Base-by-base conservation (phyloP, 2,113 vertebrate genomes). In the Copsychus sechellarum region DNA sequence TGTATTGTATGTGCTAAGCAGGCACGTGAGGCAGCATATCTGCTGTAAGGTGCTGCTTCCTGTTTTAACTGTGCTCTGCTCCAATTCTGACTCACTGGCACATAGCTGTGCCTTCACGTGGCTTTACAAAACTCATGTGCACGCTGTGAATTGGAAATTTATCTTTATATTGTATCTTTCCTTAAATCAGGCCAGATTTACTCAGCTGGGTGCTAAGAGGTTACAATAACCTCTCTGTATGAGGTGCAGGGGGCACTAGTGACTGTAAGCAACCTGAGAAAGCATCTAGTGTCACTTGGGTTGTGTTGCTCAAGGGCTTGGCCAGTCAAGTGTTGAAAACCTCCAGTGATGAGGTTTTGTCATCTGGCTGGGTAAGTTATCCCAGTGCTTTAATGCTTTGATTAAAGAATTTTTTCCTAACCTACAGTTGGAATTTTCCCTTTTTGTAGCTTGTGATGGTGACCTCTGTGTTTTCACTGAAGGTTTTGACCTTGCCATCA, bases 1-100 rank as follows among this genome's bases (percentile, higher is more conserved):
- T 40, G 9, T 33, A 31, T 84, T 48, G 67, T 9, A 22, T 24
- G 57, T 40, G 18, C 5, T 45, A n/a, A 34, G 60, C 2, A 1
- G 82, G 34, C 40, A 1, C 0, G 5, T 0, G 2, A 19, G 25
- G 25, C 36, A 61, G 36, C 3, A 0, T 40, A 7, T 67, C 29
- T 56, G 20, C 36, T 84, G 3, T 33, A 31, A 51, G 81, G 69
- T 51, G 20, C 51, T 0, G 9, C 51, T 85, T 51, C 50, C 48
- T 48, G 14, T 8, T 56, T 11, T 2, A 47, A 5, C 58, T 74
- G 61, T 81, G 47, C 84, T 88, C 13, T 58, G 64, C 33, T 36
- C 38, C 14, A 28, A 6, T 38, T 56, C 40, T 61, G 26, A 71
- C 14, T 22, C 29, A 42, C 64, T 57, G 67, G 28, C 22, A 40